Percentiles rank a stretch among this genome's conserved stretches.
Conservation (phyloP, 2,888 invertebrate species). For the Watsonalla cultraria region DNA sequence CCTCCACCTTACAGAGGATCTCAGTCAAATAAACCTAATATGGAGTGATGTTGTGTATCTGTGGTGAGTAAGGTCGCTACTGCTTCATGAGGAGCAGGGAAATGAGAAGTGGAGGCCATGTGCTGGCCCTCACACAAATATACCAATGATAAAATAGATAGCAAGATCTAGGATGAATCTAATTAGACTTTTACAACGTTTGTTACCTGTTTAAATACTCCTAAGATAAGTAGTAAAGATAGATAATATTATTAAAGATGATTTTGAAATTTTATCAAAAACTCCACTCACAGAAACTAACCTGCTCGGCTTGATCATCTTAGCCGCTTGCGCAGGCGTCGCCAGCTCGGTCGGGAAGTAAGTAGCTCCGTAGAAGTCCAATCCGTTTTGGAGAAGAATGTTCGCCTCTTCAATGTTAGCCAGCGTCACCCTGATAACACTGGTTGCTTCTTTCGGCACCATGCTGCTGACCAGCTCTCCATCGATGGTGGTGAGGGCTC, state of each 20-base stretch:
- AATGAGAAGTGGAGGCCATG: no score
- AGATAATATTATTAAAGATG: background rate
- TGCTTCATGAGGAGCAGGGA: no score
- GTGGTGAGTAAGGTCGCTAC: no score
- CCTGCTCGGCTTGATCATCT: constrained; percentile 77
- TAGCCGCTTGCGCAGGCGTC: constrained; percentile 81
- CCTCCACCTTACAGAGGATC: no score
- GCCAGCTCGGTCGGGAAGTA: constrained; percentile 91
- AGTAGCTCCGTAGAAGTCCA: constrained; percentile 93
- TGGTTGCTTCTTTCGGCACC: constrained; percentile 79
- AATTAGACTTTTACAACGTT: no score
- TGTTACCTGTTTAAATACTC: no score
- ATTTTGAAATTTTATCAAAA: background rate
- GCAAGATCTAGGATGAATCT: no score
- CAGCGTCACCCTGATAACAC: constrained; percentile 85
- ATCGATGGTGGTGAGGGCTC: constrained; percentile 64
- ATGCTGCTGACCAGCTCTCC: constrained; percentile 71
- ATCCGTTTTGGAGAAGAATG: constrained; percentile 87
- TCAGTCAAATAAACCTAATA: no score
- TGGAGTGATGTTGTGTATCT: no score
- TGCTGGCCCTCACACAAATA: no score
- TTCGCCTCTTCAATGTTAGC: constrained; percentile 88
- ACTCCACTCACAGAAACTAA: constrained; percentile 16
- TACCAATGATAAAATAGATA: no score
- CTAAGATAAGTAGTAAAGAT: constrained; percentile 6